Conservation (phyloP, 1,140 invertebrate genomes). For the Drosophila lini region DNA sequence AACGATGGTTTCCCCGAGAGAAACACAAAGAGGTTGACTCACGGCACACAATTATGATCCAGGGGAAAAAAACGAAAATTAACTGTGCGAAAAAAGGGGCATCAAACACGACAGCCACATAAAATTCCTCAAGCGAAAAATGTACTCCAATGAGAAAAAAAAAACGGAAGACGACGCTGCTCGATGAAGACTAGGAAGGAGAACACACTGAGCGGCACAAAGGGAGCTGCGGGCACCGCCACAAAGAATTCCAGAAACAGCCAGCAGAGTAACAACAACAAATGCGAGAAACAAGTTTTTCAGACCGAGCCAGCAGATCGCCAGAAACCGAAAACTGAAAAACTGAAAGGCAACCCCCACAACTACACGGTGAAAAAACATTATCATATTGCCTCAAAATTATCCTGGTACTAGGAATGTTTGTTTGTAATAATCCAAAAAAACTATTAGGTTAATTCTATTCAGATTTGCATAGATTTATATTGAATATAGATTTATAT, state of each 20-base stretch:
- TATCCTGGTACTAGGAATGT: neutral
- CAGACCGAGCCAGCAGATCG: conserved; percentile 64
- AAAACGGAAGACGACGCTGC: conserved; percentile 32
- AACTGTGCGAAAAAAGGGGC: conserved; percentile 78
- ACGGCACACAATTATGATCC: conserved; percentile 35
- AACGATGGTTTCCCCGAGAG: conserved; percentile 20
- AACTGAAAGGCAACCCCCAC: conserved; percentile 64
- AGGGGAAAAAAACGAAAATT: conserved; percentile 48
- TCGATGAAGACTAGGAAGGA: conserved; percentile 29
- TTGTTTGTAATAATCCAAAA: neutral
- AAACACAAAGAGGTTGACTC: conserved; percentile 32
- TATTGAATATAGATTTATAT: no score
- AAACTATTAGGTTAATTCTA: neutral
- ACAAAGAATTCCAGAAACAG: conserved; percentile 71
- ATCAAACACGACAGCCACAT: conserved; percentile 69
- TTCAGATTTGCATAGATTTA: neutral
- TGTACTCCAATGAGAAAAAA: conserved; percentile 75
- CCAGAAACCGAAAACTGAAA: conserved; percentile 38
- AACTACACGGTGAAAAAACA: conserved; percentile 25
- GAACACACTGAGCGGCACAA: conserved; percentile 32
- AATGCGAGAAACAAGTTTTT: conserved; percentile 73
- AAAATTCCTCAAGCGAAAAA: conserved; percentile 81
- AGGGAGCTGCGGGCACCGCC: conserved; percentile 61
- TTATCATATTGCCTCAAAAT: no score
- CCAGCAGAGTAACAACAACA: conserved; percentile 52